Evolutionary conservation across 2,113 vertebrate genomes (phyloP), one percentile per base, ranked within the genome.

Genomic region (Pimephales promelas): DNA sequence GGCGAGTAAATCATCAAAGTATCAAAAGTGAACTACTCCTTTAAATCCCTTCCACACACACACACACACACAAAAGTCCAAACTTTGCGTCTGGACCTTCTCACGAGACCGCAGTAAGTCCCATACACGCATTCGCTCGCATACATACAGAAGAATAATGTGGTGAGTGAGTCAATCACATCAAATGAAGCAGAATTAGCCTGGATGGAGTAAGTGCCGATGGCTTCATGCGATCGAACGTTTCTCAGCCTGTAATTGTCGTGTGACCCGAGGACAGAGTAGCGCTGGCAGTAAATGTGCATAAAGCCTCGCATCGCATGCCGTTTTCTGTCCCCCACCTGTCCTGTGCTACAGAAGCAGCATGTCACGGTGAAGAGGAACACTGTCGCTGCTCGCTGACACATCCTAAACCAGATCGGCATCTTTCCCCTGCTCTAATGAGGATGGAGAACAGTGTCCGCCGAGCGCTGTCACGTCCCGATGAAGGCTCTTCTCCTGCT

Each of bases 371-470:
- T 80, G 70, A 68, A 71, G 86, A 84, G 83, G 43, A 85, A 79
- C 73, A 47, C 80, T 84, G 82, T 86, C 79, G 54, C 81, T 57
- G 71, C 34, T 31, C 61, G 13, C 56, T 88, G 87, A 86, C 90
- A 75, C 81, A 85, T 86, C 79, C 76, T 74, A 85, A 86, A 83
- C 72, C 85, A 77, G 54, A 26, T 79, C 68, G 49, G 78, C 49
- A 79, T 86, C 68, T 77, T 80, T 83, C 75, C 43, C 78, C 36
- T 26, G 74, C 71, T 83, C 71, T 91, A 91, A 91, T 89, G 90
- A 90, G 90, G 86, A 90, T 84, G 86, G 87, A 40, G 40, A 88
- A 88, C 85, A 34, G 59, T 89, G 87, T 87, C 83, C 87, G 88
- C 87, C 79, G 64, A 79, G 84, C 85, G 85, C 87, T 80, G 86